These are phyloP conservation scores for Gymnothorax javanicus DNA, from an alignment of 2,797 vertebrate genomes.

Conservation along the genomic window DNA sequence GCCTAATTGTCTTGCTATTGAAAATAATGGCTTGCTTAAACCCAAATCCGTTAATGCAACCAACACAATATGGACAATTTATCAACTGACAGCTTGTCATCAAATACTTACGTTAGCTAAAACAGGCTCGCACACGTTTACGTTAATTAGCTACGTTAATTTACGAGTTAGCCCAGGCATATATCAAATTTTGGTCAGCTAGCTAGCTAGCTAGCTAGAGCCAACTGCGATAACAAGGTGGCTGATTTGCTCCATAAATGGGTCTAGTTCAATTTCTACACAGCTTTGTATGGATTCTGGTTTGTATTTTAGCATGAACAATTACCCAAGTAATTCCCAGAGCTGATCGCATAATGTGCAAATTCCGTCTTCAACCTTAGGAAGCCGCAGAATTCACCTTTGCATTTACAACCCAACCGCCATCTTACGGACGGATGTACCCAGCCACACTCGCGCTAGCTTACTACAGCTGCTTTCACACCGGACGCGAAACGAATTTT, in stretches of 20 bases:
- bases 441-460: slow-evolving; percentile 32
- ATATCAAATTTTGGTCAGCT: slow-evolving; percentile 3
- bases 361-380: slow-evolving; percentile 36
- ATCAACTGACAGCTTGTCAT: background rate
- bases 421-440: slow-evolving; percentile 73
- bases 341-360: background rate
- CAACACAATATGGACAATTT: background rate
- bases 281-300: background rate
- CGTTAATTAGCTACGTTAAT: slow-evolving; percentile 6
- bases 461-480: too few relatives aligned
- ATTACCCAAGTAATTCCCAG: background rate
- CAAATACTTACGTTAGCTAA: slow-evolving; percentile 25
- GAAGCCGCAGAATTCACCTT: slow-evolving; percentile 71
- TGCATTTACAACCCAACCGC: slow-evolving; percentile 77
- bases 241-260: background rate
- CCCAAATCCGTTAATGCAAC: background rate
- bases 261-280: background rate
- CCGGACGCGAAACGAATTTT: too few relatives aligned
- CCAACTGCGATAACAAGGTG: background rate
- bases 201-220: background rate
- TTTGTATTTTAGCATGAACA: background rate
- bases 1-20: background rate
- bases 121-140: slow-evolving; percentile 9
- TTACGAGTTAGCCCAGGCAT: background rate
- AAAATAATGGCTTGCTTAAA: background rate